These are phyloP conservation scores for Chydorus sphaericus DNA, from an alignment of 2,888 invertebrate species.

Conservation along the genomic window DNA sequence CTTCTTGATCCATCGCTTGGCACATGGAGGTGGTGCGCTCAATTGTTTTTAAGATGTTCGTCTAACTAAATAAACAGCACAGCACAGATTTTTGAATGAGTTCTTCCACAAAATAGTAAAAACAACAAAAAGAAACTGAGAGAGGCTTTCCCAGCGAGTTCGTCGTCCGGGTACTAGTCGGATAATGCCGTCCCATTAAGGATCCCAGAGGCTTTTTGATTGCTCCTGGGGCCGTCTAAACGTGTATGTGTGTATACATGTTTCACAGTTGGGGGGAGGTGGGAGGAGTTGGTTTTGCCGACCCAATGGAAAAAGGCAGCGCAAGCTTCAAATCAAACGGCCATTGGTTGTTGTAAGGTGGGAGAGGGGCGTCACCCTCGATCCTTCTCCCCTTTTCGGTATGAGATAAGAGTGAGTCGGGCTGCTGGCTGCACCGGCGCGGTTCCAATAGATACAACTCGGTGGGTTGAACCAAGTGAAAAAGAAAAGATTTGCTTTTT, in stretches of 20 bases:
- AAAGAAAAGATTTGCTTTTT: no score
- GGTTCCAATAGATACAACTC: no score
- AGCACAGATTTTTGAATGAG: neutral
- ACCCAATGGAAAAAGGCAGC: constrained; percentile 4
- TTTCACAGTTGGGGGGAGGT: constrained; percentile 1
- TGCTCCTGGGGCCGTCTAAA: neutral
- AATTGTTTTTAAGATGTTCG: neutral
- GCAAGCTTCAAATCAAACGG: constrained; percentile 4
- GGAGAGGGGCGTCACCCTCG: neutral
- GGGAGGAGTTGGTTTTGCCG: neutral
- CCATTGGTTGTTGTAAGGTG: neutral
- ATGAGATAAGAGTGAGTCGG: neutral
- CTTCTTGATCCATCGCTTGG: neutral
- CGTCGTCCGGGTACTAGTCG: neutral
- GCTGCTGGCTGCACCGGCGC: neutral
- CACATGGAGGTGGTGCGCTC: neutral
- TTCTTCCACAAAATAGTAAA: neutral
- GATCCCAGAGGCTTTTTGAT: constrained; percentile 2
- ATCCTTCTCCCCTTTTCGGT: neutral
- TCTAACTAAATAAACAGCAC: neutral
- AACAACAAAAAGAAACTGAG: no score
- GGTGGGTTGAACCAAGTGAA: no score
- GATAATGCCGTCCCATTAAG: constrained; percentile 3
- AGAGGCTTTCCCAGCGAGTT: no score
- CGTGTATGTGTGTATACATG: neutral